These are phyloP conservation scores for Araneus ventricosus DNA, from an alignment of 1,140 invertebrate genomes.

Conservation along the genomic window DNA sequence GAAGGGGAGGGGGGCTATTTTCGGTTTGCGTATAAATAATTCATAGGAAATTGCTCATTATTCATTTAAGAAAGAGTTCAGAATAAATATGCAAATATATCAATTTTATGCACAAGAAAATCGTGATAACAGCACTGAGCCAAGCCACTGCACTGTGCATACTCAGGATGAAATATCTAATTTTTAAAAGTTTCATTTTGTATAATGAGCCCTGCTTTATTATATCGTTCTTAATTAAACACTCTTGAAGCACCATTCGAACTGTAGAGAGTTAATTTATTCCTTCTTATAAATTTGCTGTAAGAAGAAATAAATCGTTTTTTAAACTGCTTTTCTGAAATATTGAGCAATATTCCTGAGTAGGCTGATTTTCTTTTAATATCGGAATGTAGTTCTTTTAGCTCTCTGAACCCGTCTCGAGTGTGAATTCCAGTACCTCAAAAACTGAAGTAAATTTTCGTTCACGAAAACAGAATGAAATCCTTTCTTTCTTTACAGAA, in stretches of 20 bases:
- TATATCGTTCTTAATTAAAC: background rate
- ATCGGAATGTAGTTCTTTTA: too few species aligned
- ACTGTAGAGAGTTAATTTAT: background rate
- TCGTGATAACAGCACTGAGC: background rate
- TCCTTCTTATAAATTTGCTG: background rate
- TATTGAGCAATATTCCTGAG: too few species aligned
- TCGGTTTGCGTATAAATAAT: constrained; percentile 35
- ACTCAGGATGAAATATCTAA: constrained; percentile 12
- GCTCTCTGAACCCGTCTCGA: too few species aligned
- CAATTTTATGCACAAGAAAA: background rate
- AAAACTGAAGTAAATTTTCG: too few species aligned
- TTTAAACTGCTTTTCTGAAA: too few species aligned
- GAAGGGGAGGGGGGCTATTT: background rate
- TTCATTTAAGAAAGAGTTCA: constrained; percentile 17
- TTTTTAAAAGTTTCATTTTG: background rate
- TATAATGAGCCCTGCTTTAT: background rate
- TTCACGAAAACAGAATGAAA: too few species aligned
- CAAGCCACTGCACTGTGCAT: background rate
- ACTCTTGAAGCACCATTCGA: background rate
- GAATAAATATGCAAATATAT: constrained; percentile 19
- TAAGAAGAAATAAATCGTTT: too few species aligned
- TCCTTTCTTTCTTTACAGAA: too few species aligned
- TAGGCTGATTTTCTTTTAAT: too few species aligned
- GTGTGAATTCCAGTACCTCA: too few species aligned
- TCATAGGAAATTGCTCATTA: constrained; percentile 30